Conservation (phyloP, 2,888 invertebrate species). For the Hesperia comma region DNA sequence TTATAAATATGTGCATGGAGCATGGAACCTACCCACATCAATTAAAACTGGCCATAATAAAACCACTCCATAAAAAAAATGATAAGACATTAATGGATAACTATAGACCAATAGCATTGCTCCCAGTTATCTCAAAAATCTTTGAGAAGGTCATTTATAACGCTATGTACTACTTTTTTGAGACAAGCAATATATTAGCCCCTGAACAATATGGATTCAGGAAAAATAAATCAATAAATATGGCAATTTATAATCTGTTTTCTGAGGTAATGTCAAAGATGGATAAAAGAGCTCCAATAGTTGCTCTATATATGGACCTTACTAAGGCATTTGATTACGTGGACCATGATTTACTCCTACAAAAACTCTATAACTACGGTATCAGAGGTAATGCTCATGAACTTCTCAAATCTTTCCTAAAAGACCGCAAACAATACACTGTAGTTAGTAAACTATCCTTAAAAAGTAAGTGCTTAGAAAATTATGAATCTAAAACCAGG, state of each 20-base stretch:
- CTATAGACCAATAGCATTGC: neutral
- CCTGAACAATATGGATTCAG: constrained; percentile 10
- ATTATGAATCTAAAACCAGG: neutral
- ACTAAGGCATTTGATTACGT: constrained; percentile 3
- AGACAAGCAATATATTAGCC: neutral
- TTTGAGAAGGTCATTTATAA: constrained; percentile 8
- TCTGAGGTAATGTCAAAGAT: constrained; percentile 1
- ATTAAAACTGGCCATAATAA: neutral
- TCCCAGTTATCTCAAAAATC: neutral
- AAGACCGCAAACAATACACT: neutral
- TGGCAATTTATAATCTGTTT: constrained; percentile 1
- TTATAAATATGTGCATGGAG: neutral
- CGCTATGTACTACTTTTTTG: neutral
- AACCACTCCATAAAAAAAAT: neutral
- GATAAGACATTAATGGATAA: neutral
- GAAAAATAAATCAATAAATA: constrained; percentile 5
- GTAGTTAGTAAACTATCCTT: neutral
- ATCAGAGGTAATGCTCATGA: constrained; percentile 3
- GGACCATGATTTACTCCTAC: neutral
- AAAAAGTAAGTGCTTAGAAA: neutral
- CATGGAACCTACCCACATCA: neutral
- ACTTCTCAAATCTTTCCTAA: constrained; percentile 1
- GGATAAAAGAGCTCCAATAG: neutral
- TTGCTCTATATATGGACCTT: constrained; percentile 1
- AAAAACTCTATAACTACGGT: neutral